Conservation (phyloP, 2,113 vertebrate species). For the Cochlearius cochlearius region DNA sequence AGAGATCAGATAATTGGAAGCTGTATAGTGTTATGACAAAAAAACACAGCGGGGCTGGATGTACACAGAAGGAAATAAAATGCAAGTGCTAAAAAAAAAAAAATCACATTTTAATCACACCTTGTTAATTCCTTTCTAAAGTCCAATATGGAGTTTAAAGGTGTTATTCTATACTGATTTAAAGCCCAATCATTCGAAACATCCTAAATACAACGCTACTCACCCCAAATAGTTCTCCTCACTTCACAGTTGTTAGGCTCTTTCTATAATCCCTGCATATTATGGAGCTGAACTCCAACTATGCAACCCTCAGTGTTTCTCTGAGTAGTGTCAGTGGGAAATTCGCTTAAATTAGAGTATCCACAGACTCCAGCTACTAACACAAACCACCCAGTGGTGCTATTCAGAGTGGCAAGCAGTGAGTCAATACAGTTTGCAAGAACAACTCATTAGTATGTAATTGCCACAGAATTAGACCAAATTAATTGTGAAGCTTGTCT, state of each 20-base stretch:
- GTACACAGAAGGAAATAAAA: not conserved
- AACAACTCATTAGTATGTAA: not conserved
- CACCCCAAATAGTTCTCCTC: not conserved
- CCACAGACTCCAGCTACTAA: not conserved
- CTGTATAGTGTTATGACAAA: not conserved
- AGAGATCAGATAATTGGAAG: not conserved
- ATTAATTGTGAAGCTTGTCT: not conserved
- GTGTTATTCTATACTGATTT: not conserved
- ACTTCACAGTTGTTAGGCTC: not conserved
- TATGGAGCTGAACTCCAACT: not conserved
- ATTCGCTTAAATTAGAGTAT: not conserved
- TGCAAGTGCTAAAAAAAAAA: not conserved
- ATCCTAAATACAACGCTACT: not conserved
- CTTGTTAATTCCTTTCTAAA: not conserved
- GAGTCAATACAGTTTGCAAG: not conserved
- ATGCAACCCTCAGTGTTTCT: not conserved
- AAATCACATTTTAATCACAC: not conserved
- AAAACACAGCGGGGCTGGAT: not conserved
- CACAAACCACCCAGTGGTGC: not conserved
- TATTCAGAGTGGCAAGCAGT: not conserved
- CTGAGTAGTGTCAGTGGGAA: not conserved
- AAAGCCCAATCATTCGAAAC: not conserved
- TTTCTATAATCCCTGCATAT: not conserved
- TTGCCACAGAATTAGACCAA: not conserved
- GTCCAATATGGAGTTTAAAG: not conserved